A percentile compares a stretch with the other conserved stretches of the same genome.
Conservation (phyloP, 2,797 vertebrate genomes). For the Distichodus sexfasciatus region DNA sequence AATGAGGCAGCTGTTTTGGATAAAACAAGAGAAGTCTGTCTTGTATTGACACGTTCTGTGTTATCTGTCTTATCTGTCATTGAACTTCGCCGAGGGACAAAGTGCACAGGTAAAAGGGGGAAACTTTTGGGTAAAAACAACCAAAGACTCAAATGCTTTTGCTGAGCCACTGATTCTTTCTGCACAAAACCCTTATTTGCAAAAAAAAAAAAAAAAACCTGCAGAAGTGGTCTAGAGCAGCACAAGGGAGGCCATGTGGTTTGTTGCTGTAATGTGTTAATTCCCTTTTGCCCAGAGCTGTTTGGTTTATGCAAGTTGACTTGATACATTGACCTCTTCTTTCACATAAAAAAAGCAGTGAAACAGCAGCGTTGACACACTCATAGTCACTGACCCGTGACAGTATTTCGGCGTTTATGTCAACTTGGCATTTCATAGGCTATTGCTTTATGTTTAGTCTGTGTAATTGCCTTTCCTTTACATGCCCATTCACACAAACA, state of each 20-base stretch:
- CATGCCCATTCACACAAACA: not conserved
- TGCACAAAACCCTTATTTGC: not conserved
- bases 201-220: not conserved
- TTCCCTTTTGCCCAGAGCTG: not conserved
- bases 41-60: conserved; percentile 31
- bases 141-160: conserved; percentile 31
- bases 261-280: not conserved
- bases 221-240: not conserved
- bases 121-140: not conserved
- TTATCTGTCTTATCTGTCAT: conserved; percentile 43
- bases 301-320: not conserved
- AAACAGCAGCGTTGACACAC: not conserved
- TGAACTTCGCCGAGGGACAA: conserved; percentile 44
- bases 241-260: not conserved
- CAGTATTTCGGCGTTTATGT: conserved; percentile 21
- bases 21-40: conserved; percentile 22
- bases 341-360: conserved; percentile 8
- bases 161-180: not conserved
- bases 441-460: not conserved
- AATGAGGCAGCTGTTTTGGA: conserved; percentile 18
- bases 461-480: not conserved
- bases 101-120: conserved; percentile 39
- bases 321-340: not conserved
- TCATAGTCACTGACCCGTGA: conserved; percentile 32
- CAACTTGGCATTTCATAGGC: conserved; percentile 23